Conservation (phyloP, 2,113 vertebrate genomes). For the Etia nguti region DNA sequence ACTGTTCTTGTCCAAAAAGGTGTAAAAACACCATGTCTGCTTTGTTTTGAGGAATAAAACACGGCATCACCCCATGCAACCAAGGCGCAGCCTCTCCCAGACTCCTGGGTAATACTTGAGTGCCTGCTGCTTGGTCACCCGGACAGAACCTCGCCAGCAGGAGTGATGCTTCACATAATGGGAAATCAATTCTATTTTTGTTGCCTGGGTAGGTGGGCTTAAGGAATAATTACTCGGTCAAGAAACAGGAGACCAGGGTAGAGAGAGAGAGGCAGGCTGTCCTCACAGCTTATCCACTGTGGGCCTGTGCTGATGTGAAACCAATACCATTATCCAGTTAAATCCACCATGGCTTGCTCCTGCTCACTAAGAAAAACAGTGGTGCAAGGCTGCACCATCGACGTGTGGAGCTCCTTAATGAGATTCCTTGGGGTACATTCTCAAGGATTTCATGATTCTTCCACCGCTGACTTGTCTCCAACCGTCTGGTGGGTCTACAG, state of each 20-base stretch:
- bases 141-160: slow-evolving; percentile 57
- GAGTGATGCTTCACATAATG: slow-evolving; percentile 60
- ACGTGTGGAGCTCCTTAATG: slow-evolving; percentile 53
- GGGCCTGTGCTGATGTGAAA: slow-evolving; percentile 67
- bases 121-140: slow-evolving; percentile 38
- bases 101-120: slow-evolving; percentile 2
- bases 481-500: slow-evolving; percentile 31
- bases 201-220: slow-evolving; percentile 62
- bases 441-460: slow-evolving; percentile 55
- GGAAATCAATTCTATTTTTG: slow-evolving; percentile 71
- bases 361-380: slow-evolving; percentile 34
- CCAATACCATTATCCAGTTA: slow-evolving; percentile 72
- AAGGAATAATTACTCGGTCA: slow-evolving; percentile 67
- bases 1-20: background rate
- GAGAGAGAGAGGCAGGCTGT: slow-evolving; percentile 26
- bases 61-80: background rate
- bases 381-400: slow-evolving; percentile 43
- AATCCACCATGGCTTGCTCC: slow-evolving; percentile 46
- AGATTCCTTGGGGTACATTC: slow-evolving; percentile 56
- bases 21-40: background rate
- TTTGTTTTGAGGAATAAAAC: slow-evolving; percentile 34
- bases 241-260: slow-evolving; percentile 16
- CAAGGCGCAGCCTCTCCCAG: background rate
- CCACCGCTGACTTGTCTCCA: slow-evolving; percentile 20
- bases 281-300: slow-evolving; percentile 52